Evolutionary conservation across 2,888 invertebrate species (phyloP).

Genomic region (Caenorhabditis macrosperma): DNA sequence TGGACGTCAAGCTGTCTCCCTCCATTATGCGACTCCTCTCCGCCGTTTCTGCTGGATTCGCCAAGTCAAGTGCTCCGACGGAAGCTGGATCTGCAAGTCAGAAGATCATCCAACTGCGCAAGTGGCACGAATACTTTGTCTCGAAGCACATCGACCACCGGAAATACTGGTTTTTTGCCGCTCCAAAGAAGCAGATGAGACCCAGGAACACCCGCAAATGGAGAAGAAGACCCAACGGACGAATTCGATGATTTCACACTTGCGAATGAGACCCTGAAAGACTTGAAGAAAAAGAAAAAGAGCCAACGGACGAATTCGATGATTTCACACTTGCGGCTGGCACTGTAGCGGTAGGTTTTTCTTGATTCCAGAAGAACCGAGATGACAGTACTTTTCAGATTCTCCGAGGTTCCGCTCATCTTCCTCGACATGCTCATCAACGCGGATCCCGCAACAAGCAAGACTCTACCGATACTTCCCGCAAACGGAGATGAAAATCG

Average conservation of each 20-base stretch:
- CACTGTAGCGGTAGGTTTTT: constrained; percentile 55
- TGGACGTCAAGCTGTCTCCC: constrained; percentile 84
- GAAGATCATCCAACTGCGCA: constrained; percentile 60
- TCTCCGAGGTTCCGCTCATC: too few relatives aligned
- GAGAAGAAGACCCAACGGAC: constrained; percentile 1
- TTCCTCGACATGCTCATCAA: too few relatives aligned
- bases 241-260: constrained; percentile 50
- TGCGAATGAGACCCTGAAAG: constrained; percentile 63
- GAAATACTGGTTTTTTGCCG: constrained; percentile 65
- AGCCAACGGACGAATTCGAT: too few relatives aligned
- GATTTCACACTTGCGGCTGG: constrained; percentile 71
- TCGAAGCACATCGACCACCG: constrained; percentile 66
- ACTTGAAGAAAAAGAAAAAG: too few relatives aligned
- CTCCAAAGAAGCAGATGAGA: constrained; percentile 69
- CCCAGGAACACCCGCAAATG: constrained; percentile 49
- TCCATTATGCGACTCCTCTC: constrained; percentile 90
- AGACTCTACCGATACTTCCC: constrained; percentile 62
- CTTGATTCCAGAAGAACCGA: too few relatives aligned
- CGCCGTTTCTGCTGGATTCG: constrained; percentile 83
- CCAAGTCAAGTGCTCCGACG: constrained; percentile 81
- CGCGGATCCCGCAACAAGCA: constrained; percentile 81
- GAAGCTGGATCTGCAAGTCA: too few relatives aligned
- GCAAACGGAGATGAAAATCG: constrained; percentile 74
- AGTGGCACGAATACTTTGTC: constrained; percentile 65
- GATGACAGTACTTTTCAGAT: too few relatives aligned